Evolutionary conservation across 1,140 invertebrate genomes (phyloP).

Genomic region (Scaptomyza montana): DNA sequence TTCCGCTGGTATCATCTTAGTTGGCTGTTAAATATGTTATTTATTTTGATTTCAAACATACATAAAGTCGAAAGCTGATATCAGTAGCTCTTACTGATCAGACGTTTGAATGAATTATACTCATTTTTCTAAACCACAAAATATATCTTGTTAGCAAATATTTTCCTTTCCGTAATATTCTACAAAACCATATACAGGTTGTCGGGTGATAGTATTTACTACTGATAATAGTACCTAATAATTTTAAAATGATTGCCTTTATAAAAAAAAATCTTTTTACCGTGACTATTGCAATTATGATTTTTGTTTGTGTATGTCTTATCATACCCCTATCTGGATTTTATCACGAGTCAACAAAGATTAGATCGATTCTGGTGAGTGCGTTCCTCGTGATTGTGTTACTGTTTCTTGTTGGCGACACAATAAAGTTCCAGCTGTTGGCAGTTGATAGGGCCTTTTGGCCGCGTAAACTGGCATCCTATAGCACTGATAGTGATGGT

Average conservation of each 20-base stretch:
- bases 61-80: no score
- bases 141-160: no score
- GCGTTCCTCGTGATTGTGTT: slow-evolving; percentile 6
- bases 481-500: neutral
- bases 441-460: slow-evolving; percentile 39
- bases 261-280: slow-evolving; percentile 2
- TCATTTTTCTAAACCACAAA: no score
- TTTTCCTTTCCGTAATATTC: no score
- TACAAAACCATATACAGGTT: no score
- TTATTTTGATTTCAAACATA: no score
- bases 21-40: no score
- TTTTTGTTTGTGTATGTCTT: neutral
- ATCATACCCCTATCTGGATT: slow-evolving; percentile 44
- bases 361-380: slow-evolving; percentile 32
- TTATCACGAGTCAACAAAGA: slow-evolving; percentile 26
- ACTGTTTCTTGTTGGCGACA: slow-evolving; percentile 41
- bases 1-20: no score
- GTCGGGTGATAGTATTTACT: no score
- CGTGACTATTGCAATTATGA: slow-evolving; percentile 10
- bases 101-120: no score
- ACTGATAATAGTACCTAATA: neutral
- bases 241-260: neutral
- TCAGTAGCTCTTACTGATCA: no score
- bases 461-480: slow-evolving; percentile 18
- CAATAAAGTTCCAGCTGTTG: slow-evolving; percentile 36